Conservation (phyloP, 2,888 invertebrate genomes). For the Steinernema carpocapsae region DNA sequence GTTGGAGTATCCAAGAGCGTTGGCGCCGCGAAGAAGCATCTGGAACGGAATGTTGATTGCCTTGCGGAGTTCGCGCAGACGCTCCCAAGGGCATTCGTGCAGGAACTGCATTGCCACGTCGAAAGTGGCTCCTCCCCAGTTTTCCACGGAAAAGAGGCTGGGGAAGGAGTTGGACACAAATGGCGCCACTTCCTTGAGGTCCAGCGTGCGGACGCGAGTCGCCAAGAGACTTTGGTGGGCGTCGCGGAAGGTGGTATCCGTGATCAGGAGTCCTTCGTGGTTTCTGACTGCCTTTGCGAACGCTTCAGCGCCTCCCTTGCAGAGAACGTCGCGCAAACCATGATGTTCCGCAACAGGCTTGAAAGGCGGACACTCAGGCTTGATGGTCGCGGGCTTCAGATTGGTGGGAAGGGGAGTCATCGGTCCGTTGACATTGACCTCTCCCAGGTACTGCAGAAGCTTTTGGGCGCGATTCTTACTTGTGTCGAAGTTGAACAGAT, state of each 20-base stretch:
- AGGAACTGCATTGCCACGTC: constrained; percentile 94
- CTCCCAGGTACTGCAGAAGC: constrained; percentile 87
- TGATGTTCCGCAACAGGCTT: constrained; percentile 70
- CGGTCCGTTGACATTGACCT: constrained; percentile 93
- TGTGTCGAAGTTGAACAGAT: constrained; percentile 85
- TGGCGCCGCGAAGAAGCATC: constrained; percentile 95
- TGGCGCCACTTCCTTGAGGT: constrained; percentile 84
- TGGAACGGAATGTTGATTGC: constrained; percentile 85
- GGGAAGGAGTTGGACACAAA: constrained; percentile 91
- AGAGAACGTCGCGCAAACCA: constrained; percentile 85
- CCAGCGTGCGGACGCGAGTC: constrained; percentile 89
- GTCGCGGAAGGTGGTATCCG: constrained; percentile 90
- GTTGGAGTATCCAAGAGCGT: constrained; percentile 97
- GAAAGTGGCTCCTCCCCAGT: constrained; percentile 99
- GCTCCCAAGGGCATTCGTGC: constrained; percentile 99
- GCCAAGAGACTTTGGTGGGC: constrained; percentile 92
- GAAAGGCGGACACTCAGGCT: constrained; percentile 84
- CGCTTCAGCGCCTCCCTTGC: constrained; percentile 87
- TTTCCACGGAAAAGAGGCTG: constrained; percentile 86
- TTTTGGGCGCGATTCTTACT: constrained; percentile 95
- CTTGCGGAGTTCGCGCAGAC: constrained; percentile 87
- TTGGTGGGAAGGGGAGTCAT: constrained; percentile 88
- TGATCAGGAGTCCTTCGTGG: constrained; percentile 85
- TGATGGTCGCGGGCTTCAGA: constrained; percentile 81
- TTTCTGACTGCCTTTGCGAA: constrained; percentile 92